Base-by-base conservation (phyloP, 1,140 invertebrate genomes). In the Drosophila ironensis region DNA sequence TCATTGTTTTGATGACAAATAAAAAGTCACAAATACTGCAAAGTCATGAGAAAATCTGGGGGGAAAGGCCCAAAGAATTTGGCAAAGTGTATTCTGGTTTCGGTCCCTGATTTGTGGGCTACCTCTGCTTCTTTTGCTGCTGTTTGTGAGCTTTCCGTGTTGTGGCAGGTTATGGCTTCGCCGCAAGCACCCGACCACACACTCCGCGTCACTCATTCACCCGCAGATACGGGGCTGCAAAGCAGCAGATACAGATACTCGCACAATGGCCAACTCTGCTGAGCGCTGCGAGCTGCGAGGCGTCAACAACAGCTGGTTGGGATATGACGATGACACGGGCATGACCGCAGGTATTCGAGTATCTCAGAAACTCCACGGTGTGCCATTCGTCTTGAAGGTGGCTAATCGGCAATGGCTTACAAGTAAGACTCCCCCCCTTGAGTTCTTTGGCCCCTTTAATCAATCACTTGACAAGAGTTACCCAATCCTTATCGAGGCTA, bases 141-240 rank as follows among this genome's bases (percentile, higher is more conserved):
- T 42, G 40, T 44, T 20, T 48, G 54, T 50, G 50, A 53, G 68
- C 47, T 71, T 75, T 71, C n/a, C 56, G 42, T 78, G 70, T 84
- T 84, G 78, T 19, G 78, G 78, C 80, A 84, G 78, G 78, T 84
- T 84, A 84, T 80, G 78, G 80, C 48, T n/a, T 40, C 24, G 51
- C 56, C 41, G 48, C 70, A 78, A 60, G 60, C 50, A 68, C 51
- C 45, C 68, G 50, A 42, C 42, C 46, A 33, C 20, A 27, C 33
- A 48, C 41, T 45, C 28, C 28, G 30, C 59, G 54, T 53, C 35
- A 70, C 44, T 44, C 64, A 69, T 25, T 41, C 35, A 56, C 33
- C 67, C 44, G 57, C 56, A 63, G 56, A 63, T 38, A 61, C 51
- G 14, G 2, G 11, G 27, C 9, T 28, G 11, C 53, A 59, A 42